Base-by-base conservation (phyloP, 2,888 invertebrate species). In the Polyommatus iphigenia region DNA sequence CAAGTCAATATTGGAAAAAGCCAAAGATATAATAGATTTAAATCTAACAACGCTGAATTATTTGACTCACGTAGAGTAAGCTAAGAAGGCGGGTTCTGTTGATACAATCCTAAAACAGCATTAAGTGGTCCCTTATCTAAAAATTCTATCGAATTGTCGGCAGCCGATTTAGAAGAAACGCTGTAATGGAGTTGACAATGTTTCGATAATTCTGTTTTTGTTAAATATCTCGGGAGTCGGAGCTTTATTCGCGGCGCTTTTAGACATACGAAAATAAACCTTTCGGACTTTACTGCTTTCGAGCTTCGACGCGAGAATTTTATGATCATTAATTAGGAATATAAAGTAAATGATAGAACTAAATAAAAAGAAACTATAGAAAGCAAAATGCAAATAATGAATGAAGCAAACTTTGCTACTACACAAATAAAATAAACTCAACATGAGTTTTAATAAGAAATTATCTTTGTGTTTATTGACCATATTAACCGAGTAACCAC, bases 111-210 rank as follows among this genome's bases (percentile, higher is more conserved):
- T 82, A 82, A 82, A 84, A 85, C 84, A 82, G 83, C 83, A 82
- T 81, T 77, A 78, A 80, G 77, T 80, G 82, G 85, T 82, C 82
- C 83, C 81, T 82, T 85, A 83, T 84, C 85, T 87, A 88, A 89
- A 89, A 84, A 88, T 83, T 83, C 87, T 86, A 88, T 89, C 85
- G 84, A 81, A 82, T 86, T 83, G 85, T 83, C 84, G 83, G 86
- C 84, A 84, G 85, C 86, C 85, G 86, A 87, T 88, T 88, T 88
- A 83, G 80, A 84, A 86, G 85, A 87, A 87, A 88, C 85, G 85
- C 85, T 82, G 82, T 84, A 84, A 85, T 84, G 83, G 83, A 81
- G 81, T 81, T 81, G 81, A 83, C 83, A 82, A 83, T 82, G 83
- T 79, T 79, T 80, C 78, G 78, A 79, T 81, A 80, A 81, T 78